Base-by-base conservation (phyloP, 2,113 vertebrate species). In the Charadrius vociferus region DNA sequence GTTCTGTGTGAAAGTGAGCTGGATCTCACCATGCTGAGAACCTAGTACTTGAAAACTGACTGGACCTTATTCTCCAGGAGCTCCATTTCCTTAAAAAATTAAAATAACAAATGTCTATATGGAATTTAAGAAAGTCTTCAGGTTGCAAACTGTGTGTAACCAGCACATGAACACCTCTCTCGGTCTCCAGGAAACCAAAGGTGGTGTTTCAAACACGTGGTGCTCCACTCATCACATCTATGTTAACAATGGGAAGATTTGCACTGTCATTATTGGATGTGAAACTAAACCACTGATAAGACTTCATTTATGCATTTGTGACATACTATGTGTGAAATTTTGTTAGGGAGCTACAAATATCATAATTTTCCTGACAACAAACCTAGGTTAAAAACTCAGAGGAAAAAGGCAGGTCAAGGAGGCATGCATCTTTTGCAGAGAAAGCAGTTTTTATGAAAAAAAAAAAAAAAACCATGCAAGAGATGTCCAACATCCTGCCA, bases 141-240 rank as follows among this genome's bases (percentile, higher is more conserved):
- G 29, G 12, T n/a, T 71, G 56, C 8, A 55, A 7, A 7, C 3
- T 50, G 21, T 1, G 0, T 14, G 8, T 67, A 78, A 92, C 20
- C 19, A 93, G 63, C 14, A 39, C 32, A 53, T 22, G n/a, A 68
- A 72, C 22, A 36, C 18, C 18, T 50, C 24, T 37, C 12, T 88
- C 7, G 56, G 34, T 75, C 47, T 91, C 24, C 37, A 61, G 73
- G 53, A 84, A 71, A 74, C 32, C 32, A 72, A 67, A 65, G 19
- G 27, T 15, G 72, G 26, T 4, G 10, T 59, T 91, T 81, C 47
- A 75, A 47, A 79, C 3, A 1, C 3, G 1, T 0, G 0, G 23
- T 79, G 29, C 27, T 63, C 52, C 29, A 7, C 14, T 50, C 20
- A 4, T 27, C 30, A 56, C 7, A 22, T 30, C 53, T 80, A 0